Conservation (phyloP, 1,140 invertebrate genomes). For the Conus ventricosus region DNA sequence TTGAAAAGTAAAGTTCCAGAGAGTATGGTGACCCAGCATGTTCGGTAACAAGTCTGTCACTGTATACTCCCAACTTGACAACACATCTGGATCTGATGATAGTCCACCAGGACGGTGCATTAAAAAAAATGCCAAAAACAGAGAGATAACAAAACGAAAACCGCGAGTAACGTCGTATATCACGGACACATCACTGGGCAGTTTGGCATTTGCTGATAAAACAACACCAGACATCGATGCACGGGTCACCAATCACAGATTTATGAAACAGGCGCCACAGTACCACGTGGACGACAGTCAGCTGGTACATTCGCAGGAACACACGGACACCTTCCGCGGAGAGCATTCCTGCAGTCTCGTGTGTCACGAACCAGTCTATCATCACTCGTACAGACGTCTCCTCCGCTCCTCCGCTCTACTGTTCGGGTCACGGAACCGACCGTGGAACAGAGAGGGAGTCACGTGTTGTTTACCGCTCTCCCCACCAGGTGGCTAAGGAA, state of each 20-base stretch:
- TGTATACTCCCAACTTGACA: too few species aligned
- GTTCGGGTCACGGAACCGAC: too few species aligned
- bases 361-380: not conserved
- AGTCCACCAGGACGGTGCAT: too few species aligned
- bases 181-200: not conserved
- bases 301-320: not conserved
- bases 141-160: not conserved
- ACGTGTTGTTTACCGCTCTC: not conserved
- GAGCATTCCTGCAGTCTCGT: not conserved
- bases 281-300: not conserved
- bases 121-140: too few species aligned
- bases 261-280: not conserved
- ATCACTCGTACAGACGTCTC: not conserved
- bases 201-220: not conserved
- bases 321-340: not conserved
- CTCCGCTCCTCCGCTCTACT: too few species aligned
- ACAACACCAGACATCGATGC: not conserved
- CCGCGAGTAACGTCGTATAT: not conserved
- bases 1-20: too few species aligned
- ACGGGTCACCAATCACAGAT: not conserved
- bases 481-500: not conserved
- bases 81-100: too few species aligned
- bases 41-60: too few species aligned
- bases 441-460: not conserved
- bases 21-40: too few species aligned